Evolutionary conservation across 2,888 invertebrate species (phyloP).

Genomic region (Meandrusa payeni): DNA sequence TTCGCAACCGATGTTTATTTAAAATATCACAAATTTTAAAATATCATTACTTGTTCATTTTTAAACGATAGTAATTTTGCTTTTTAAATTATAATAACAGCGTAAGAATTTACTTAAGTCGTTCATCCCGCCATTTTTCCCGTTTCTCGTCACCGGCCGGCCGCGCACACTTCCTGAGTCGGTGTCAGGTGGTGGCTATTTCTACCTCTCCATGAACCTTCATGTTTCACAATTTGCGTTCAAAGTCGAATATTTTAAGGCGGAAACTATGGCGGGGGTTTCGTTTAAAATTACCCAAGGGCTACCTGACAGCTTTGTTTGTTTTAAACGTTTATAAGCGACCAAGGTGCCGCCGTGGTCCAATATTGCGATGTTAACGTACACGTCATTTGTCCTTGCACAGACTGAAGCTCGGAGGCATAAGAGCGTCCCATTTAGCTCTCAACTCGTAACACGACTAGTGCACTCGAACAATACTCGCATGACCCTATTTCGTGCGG

Average conservation of each 20-base stretch:
- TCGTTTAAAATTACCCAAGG: constrained; percentile 36
- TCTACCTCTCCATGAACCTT: constrained; percentile 66
- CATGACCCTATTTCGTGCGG: constrained; percentile 57
- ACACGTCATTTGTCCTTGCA: constrained; percentile 30
- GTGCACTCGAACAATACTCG: constrained; percentile 54
- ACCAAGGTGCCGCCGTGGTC: no score
- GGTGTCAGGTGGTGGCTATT: constrained; percentile 66
- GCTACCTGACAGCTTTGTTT: constrained; percentile 31
- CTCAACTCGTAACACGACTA: constrained; percentile 38
- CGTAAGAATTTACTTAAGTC: constrained; percentile 18
- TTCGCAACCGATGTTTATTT: constrained; percentile 24
- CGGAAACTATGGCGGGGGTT: constrained; percentile 36
- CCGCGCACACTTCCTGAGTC: constrained; percentile 62
- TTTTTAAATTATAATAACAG: no score
- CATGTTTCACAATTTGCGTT: constrained; percentile 59
- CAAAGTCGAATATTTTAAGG: constrained; percentile 66
- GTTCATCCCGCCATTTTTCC: constrained; percentile 23
- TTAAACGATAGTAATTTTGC: no score
- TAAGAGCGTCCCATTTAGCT: constrained; percentile 50
- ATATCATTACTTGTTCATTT: no score
- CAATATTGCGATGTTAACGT: no score
- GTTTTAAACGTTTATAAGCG: no score
- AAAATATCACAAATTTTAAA: no score
- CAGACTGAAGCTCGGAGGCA: constrained; percentile 45
- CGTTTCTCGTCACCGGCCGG: constrained; percentile 40